Evolutionary conservation across 2,113 vertebrate genomes (phyloP).

Genomic region (human (Homo sapiens)): DNA sequence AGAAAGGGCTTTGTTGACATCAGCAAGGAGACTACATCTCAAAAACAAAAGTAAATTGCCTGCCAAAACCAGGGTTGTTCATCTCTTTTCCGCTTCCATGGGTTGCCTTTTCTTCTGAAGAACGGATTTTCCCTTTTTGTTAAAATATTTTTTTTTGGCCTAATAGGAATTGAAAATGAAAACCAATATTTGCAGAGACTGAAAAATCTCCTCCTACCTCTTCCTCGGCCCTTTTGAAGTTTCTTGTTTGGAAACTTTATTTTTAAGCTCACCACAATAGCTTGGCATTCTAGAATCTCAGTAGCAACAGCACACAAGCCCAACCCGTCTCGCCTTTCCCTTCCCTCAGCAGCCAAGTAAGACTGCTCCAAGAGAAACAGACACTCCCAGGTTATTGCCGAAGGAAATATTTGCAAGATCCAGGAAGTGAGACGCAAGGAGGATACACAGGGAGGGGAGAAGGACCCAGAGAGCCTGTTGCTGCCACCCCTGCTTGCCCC

Average conservation of each 20-base stretch:
- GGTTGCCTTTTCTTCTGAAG: slow-evolving; percentile 44
- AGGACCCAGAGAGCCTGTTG: not conserved
- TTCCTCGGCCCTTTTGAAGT: slow-evolving; percentile 60
- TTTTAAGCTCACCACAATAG: slow-evolving; percentile 72
- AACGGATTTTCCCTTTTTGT: slow-evolving; percentile 53
- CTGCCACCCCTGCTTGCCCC: not conserved
- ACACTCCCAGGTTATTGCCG: slow-evolving; percentile 58
- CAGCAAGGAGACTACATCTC: slow-evolving; percentile 6
- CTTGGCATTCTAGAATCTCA: slow-evolving; percentile 62
- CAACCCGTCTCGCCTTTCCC: slow-evolving; percentile 49
- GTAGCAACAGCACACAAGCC: slow-evolving; percentile 19
- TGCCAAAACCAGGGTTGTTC: slow-evolving; percentile 42
- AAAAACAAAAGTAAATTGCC: slow-evolving; percentile 61
- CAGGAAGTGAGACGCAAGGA: slow-evolving; percentile 61
- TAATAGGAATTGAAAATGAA: slow-evolving; percentile 58
- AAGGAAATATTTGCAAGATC: slow-evolving; percentile 68
- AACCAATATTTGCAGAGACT: slow-evolving; percentile 50
- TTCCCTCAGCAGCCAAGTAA: slow-evolving; percentile 62
- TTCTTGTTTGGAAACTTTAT: slow-evolving; percentile 60
- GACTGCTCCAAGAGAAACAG: slow-evolving; percentile 71
- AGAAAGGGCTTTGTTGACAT: slow-evolving; percentile 60
- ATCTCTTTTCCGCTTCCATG: slow-evolving; percentile 58
- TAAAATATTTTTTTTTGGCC: not conserved
- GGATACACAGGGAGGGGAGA: not conserved
- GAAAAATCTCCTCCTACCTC: slow-evolving; percentile 45